Conservation (phyloP, 2,888 invertebrate species). For the Cantharis rufa region DNA sequence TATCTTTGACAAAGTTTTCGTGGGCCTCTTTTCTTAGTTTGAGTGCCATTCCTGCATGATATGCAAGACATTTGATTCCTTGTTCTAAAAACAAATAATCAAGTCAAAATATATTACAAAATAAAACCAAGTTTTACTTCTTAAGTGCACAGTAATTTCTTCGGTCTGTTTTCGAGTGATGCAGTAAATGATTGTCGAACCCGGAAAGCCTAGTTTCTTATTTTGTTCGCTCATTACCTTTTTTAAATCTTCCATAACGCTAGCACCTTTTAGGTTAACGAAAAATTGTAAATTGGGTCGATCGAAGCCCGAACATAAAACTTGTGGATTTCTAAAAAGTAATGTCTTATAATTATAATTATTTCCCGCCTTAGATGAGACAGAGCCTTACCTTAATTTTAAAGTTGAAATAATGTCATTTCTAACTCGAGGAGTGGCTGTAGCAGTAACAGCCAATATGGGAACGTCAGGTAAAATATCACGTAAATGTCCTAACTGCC, state of each 20-base stretch:
- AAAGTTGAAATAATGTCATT: slow-evolving; percentile 66
- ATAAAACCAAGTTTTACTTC: slow-evolving; percentile 37
- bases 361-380: too few species aligned
- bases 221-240: slow-evolving; percentile 44
- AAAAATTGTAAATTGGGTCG: slow-evolving; percentile 70
- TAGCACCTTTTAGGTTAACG: slow-evolving; percentile 53
- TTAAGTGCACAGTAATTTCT: slow-evolving; percentile 56
- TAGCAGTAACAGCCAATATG: slow-evolving; percentile 72
- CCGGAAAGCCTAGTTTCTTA: slow-evolving; percentile 52
- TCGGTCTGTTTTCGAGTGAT: slow-evolving; percentile 66
- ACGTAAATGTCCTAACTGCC: slow-evolving; percentile 54
- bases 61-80: slow-evolving; percentile 60
- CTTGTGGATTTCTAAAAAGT: slow-evolving; percentile 56
- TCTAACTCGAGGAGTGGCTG: slow-evolving; percentile 67
- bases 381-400: slow-evolving; percentile 53
- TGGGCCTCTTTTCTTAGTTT: slow-evolving; percentile 61
- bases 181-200: slow-evolving; percentile 73
- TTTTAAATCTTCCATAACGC: slow-evolving; percentile 45
- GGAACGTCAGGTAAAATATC: slow-evolving; percentile 60
- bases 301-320: slow-evolving; percentile 67
- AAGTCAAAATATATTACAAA: not conserved
- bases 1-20: slow-evolving; percentile 65
- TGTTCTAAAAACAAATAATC: slow-evolving; percentile 48
- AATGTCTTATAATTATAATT: too few species aligned
- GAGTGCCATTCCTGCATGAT: slow-evolving; percentile 67